These are phyloP conservation scores for Germaria angustata DNA, from an alignment of 2,888 invertebrate genomes.

Conservation along the genomic window DNA sequence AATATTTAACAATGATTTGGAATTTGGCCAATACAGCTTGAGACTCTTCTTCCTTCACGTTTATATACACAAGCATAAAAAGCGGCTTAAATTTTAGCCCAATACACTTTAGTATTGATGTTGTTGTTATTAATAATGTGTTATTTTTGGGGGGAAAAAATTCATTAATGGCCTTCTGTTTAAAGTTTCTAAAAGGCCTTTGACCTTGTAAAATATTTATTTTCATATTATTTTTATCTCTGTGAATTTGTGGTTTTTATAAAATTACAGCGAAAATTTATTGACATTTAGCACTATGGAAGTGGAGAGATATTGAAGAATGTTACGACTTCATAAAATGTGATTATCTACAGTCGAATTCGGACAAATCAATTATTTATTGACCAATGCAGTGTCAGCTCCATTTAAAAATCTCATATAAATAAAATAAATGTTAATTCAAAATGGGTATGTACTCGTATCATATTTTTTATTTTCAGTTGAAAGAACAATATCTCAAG, in stretches of 20 bases:
- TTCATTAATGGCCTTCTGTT: slow-evolving; percentile 34
- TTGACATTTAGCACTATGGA: neutral
- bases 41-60: neutral
- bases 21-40: neutral
- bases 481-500: too few relatives aligned
- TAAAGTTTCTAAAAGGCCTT: slow-evolving; percentile 60
- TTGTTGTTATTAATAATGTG: neutral
- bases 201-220: slow-evolving; percentile 60
- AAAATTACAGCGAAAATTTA: neutral
- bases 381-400: too few relatives aligned
- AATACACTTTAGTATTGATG: slow-evolving; percentile 10
- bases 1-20: neutral
- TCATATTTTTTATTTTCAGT: too few relatives aligned
- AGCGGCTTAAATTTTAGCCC: slow-evolving; percentile 3
- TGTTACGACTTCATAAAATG: too few relatives aligned
- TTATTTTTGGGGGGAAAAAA: neutral
- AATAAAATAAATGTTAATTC: too few relatives aligned
- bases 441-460: too few relatives aligned
- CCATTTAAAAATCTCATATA: too few relatives aligned
- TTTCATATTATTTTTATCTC: neutral
- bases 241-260: neutral
- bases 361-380: too few relatives aligned
- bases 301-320: too few relatives aligned
- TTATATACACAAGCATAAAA: neutral
- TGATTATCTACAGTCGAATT: too few relatives aligned